These are phyloP conservation scores for Eupelmus urozonus DNA, from an alignment of 2,888 invertebrate genomes.

Conservation along the genomic window DNA sequence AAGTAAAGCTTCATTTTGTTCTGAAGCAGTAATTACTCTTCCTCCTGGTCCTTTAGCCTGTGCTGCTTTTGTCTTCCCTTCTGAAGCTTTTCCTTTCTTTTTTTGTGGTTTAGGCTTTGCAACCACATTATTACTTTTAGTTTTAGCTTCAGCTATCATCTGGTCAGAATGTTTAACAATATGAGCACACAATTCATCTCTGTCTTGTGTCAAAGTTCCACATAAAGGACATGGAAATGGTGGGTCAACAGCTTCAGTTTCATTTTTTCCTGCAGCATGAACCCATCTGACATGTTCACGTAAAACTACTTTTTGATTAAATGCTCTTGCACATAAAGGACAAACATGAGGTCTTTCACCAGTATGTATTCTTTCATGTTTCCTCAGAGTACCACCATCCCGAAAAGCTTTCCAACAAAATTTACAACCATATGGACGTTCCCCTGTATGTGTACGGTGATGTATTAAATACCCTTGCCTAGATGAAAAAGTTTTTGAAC, in stretches of 20 bases:
- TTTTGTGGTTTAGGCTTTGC: slow-evolving; percentile 64
- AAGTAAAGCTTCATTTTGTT: slow-evolving; percentile 67
- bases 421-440: slow-evolving; percentile 79
- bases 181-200: slow-evolving; percentile 79
- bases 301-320: slow-evolving; percentile 80
- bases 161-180: slow-evolving; percentile 80
- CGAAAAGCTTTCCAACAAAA: slow-evolving; percentile 80
- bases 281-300: slow-evolving; percentile 79
- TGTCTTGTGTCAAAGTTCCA: slow-evolving; percentile 75
- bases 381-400: slow-evolving; percentile 79
- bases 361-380: slow-evolving; percentile 79
- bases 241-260: slow-evolving; percentile 72
- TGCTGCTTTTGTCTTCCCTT: slow-evolving; percentile 53
- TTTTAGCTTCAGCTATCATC: slow-evolving; percentile 78
- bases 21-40: slow-evolving; percentile 57
- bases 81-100: slow-evolving; percentile 49
- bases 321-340: slow-evolving; percentile 79
- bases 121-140: slow-evolving; percentile 67
- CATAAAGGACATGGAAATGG: slow-evolving; percentile 78
- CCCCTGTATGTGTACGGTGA: slow-evolving; percentile 79
- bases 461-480: slow-evolving; percentile 79
- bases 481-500: slow-evolving; percentile 79
- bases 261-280: slow-evolving; percentile 78
- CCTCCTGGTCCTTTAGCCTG: slow-evolving; percentile 16
- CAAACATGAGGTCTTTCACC: slow-evolving; percentile 80